Percentiles rank a stretch among this genome's conserved stretches.
These are phyloP conservation scores for Tiphia femorata DNA, from an alignment of 2,888 invertebrate species.

Conservation along the genomic window DNA sequence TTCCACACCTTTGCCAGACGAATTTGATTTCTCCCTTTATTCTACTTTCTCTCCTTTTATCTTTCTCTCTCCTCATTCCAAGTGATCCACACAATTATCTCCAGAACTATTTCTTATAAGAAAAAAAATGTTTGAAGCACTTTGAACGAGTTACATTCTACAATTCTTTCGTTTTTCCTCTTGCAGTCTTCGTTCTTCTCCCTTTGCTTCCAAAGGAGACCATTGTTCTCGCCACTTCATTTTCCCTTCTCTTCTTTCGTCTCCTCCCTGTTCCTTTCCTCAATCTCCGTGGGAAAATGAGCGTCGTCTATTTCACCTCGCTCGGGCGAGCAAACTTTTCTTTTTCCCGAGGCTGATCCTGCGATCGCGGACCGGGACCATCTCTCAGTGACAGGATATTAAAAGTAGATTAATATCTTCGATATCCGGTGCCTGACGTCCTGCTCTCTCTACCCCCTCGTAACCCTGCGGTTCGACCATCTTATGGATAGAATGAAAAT, in stretches of 20 bases:
- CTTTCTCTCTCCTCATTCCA: too few species aligned
- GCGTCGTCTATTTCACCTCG: slow-evolving; percentile 32
- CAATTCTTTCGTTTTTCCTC: too few species aligned
- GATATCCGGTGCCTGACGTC: slow-evolving; percentile 22
- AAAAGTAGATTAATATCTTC: slow-evolving; percentile 53
- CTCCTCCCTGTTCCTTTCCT: slow-evolving; percentile 12
- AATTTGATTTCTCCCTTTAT: too few species aligned
- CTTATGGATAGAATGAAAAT: too few species aligned
- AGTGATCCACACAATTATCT: too few species aligned
- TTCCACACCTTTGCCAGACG: too few species aligned
- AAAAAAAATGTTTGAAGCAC: too few species aligned
- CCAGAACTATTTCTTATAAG: too few species aligned
- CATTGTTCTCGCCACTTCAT: background rate
- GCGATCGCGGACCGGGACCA: slow-evolving; percentile 20
- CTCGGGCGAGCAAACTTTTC: slow-evolving; percentile 26
- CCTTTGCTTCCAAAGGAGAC: background rate
- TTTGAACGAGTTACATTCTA: too few species aligned
- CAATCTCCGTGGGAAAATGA: slow-evolving; percentile 51
- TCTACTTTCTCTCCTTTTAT: too few species aligned
- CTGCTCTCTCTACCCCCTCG: background rate
- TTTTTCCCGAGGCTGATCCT: slow-evolving; percentile 27
- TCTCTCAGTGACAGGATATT: slow-evolving; percentile 54
- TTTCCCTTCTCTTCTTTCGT: slow-evolving; percentile 6
- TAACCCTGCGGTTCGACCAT: too few species aligned
- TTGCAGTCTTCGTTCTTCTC: too few species aligned